These are phyloP conservation scores for Pionites leucogaster DNA, from an alignment of 2,113 vertebrate species.

Conservation along the genomic window DNA sequence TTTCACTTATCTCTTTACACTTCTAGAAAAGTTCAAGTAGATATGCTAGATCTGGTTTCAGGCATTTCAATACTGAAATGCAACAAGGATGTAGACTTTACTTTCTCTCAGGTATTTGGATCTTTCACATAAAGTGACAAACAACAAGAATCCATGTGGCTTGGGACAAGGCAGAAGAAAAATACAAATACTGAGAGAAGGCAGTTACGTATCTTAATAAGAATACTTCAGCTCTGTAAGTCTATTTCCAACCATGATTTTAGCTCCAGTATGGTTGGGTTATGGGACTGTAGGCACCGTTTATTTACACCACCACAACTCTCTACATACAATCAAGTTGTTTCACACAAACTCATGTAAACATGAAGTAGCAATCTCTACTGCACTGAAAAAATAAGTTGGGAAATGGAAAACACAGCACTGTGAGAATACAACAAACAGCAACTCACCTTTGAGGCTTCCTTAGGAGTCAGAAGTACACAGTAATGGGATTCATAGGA, in stretches of 20 bases:
- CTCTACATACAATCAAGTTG: neutral
- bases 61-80: neutral
- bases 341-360: neutral
- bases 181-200: neutral
- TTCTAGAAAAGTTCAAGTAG: neutral
- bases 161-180: neutral
- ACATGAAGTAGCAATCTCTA: neutral
- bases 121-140: neutral
- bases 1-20: neutral
- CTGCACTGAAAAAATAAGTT: neutral
- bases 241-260: neutral
- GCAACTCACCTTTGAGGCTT: neutral
- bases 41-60: neutral
- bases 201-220: neutral
- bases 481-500: neutral
- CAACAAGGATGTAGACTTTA: neutral
- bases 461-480: neutral
- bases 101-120: neutral
- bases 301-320: neutral
- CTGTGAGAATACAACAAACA: neutral
- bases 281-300: neutral
- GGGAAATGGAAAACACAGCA: neutral
- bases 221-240: neutral
- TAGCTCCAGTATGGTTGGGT: neutral
- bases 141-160: neutral